Base-by-base conservation (phyloP, 2,797 vertebrate species). In the Poeciliopsis turneri region DNA sequence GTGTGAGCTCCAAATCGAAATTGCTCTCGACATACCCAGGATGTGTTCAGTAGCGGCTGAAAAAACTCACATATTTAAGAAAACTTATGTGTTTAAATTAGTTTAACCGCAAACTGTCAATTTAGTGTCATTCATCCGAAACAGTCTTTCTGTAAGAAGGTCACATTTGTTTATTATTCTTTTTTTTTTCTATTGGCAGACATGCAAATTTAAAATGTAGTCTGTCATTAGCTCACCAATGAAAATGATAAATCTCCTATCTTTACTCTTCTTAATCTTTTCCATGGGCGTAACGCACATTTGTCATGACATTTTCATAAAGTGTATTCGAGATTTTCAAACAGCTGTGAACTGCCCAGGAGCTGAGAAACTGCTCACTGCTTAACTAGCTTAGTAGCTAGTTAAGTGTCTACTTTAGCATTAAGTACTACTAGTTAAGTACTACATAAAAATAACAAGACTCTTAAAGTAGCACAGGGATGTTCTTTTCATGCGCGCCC, bases 141-240 rank as follows among this genome's bases (percentile, higher is more conserved):
- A 64, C 0, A 51, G 15, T 41, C 4, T 5, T 33, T 49, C 74
- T 55, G 20, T 66, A 76, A 39, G 78, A n/a, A 78, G 72, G 53
- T 79, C 64, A 59, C 79, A 79, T 80, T 47, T 47, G 70, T 77
- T 82, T 85, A 49, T 59, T 72, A 23, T 59, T 5, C 33, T n/a
- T 72, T 78, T 61, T 66, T 45, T 45, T 75, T 39, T 79, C 46
- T 83, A 72, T 87, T 91, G 84, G 86, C 81, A 88, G 74, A 76
- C 41, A 47, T 81, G 77, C 71, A 87, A 82, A 85, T 81, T 84
- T 57, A 89, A 88, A 92, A 84, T 79, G 83, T 30, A 90, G 86
- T 55, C 59, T 89, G 86, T 92, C 89, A 89, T 92, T 88, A 88
- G 83, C 91, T 90, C 86, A 88, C 83, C 81, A 78, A 55, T 20